Base-by-base conservation (phyloP, 2,888 invertebrate genomes). In the Andrena praecox region DNA sequence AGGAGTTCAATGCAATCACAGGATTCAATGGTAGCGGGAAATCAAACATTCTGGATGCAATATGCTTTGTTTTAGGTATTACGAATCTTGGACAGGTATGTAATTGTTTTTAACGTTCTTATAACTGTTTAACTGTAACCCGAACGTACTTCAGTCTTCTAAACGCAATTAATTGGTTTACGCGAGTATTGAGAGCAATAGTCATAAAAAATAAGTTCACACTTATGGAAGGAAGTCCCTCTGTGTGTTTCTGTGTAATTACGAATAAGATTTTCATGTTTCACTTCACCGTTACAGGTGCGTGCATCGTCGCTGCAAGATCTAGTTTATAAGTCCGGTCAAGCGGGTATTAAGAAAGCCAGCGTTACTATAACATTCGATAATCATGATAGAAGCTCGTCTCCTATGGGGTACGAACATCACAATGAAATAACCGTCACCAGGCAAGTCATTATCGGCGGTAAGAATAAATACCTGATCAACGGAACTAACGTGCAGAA, bases 1-100 rank as follows among this genome's bases (percentile, higher is more conserved):
- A 96, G 0, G 96, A 98, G 94, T 99, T 99, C 93, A 99, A 99
- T 91, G 99, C 99, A 3, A 99, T 99, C 73, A 99, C 99, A 16
- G 99, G 99, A 0, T 95, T 99, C 64, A 99, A 99, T 94, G 99
- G 99, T 7, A 98, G 98, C 86, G 99, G 99, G 50, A 99, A 99
- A 94, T 99, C 99, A 0, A 99, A 99, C 92, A 98, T 99, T 92
- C 95, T 99, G 79, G 99, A 99, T 95, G 96, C 98, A 0, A 99
- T 99, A 94, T 99, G 99, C 94, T 99, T 99, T 94, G 97, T 99
- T 7, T 95, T 99, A 33, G 99, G 99, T 72, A 99, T 99, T 71
- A 96, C 97, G 24, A 99, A 99, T 94, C 95, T 99, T 85, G 96
- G 96, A 2, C 98, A 98, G 94, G 99, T 98, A 95, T 96, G 95